These are phyloP conservation scores for Todiramphus chloris DNA, from an alignment of 2,113 vertebrate genomes.

Conservation along the genomic window DNA sequence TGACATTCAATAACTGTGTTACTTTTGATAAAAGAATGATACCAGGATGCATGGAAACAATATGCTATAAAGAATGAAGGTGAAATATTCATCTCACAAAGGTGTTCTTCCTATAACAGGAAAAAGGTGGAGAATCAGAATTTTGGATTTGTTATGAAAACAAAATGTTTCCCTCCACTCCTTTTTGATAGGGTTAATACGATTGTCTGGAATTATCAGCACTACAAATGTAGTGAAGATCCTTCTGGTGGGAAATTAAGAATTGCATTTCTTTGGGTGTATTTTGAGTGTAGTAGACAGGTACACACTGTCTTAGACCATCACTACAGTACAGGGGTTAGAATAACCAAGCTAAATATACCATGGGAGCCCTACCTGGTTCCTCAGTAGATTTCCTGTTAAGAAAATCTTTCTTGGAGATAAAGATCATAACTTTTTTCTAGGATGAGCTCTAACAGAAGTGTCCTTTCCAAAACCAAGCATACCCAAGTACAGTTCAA, in stretches of 20 bases:
- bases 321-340: not conserved
- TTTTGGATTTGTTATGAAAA: not conserved
- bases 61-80: not conserved
- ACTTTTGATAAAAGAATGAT: not conserved
- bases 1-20: not conserved
- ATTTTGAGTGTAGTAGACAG: not conserved
- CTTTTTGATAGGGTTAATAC: not conserved
- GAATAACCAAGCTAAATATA: not conserved
- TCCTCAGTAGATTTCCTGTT: not conserved
- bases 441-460: not conserved
- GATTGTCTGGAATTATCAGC: not conserved
- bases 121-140: not conserved
- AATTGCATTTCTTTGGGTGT: not conserved
- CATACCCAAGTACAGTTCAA: not conserved
- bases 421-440: not conserved
- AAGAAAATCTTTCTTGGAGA: not conserved
- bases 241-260: not conserved
- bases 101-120: not conserved
- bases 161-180: fast-evolving
- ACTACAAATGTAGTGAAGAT: not conserved
- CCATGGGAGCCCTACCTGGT: no score
- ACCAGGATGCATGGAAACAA: not conserved
- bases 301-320: not conserved
- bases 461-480: not conserved
- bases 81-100: not conserved